These are phyloP conservation scores for Chondrilla cf. caribensis DNA, from an alignment of 37 sponge, comb jelly and placozoan genomes.

Conservation along the genomic window DNA sequence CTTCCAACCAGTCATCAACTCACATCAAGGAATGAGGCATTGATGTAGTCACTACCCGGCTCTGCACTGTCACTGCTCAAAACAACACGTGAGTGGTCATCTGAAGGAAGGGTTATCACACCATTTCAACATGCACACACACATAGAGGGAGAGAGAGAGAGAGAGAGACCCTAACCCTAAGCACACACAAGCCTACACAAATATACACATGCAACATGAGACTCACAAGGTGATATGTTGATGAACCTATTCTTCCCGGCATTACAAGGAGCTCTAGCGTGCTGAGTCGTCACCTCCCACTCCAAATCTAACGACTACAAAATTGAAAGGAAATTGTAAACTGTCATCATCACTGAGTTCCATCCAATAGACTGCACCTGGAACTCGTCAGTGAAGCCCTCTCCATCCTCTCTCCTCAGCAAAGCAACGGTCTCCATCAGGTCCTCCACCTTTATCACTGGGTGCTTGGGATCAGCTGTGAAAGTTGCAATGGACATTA, in stretches of 20 bases:
- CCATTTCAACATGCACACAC: neutral
- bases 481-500: no score
- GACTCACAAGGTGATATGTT: constrained; percentile 76
- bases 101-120: constrained; percentile 1
- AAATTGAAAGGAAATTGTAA: neutral
- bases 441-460: neutral
- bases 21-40: constrained; percentile 68
- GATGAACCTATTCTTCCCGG: constrained; percentile 71
- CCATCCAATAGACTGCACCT: neutral
- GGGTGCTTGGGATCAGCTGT: constrained; percentile 8
- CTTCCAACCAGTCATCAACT: no score
- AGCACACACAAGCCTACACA: no score
- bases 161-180: no score
- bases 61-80: constrained; percentile 43
- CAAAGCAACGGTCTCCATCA: constrained; percentile 12
- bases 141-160: no score
- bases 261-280: constrained; percentile 58
- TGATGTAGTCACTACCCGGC: constrained; percentile 75
- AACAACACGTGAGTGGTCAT: constrained; percentile 64
- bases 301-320: constrained; percentile 61
- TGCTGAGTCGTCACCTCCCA: constrained; percentile 62
- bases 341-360: neutral
- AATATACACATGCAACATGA: no score
- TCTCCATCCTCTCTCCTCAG: neutral
- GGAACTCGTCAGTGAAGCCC: constrained; percentile 44